Evolutionary conservation across 2,797 vertebrate genomes (phyloP), one percentile per base, ranked within the genome.

Genomic region (Champsocephalus gunnari): DNA sequence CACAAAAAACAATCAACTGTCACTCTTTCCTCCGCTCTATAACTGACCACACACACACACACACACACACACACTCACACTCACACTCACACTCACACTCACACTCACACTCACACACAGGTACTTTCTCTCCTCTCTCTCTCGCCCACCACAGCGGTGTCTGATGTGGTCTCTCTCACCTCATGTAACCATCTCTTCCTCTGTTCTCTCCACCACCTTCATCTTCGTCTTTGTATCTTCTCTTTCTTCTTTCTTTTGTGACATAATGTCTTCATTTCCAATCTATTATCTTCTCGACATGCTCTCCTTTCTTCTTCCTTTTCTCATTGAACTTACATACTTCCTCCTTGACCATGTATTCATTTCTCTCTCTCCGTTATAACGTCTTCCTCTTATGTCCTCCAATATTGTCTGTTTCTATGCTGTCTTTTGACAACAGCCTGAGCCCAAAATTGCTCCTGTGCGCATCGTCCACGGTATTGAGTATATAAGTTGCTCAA

Each of bases 1-100:
- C 51, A 59, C 61, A 79, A 38, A 72, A 83, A 82, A 82, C 69
- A 73, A 59, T 74, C 69, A 93, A 91, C 90, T 82, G 92, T 84
- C 87, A 82, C 61, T 82, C 77, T 47, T 2, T 28, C 6, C 14
- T 45, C 16, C 17, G 2, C 64, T 78, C 78, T 65, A 66, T 24
- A 85, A 75, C 75, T 80, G 76, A 83, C 80, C 54, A 38, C 41
- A 59, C 34, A 6, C 24, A 24, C 24, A 24, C 24, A 24, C 24
- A 24, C 24, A 24, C 24, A 28, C 24, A 28, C 24, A 28, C 24
- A 28, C 24, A 28, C 24, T 3, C 24, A 28, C 3, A 28, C 24
- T 3, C 24, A 28, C 3, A 28, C 24, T 3, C 24, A 28, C 3
- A 28, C 24, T 3, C 24, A 28, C 3, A 28, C 24, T 0, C 24